These are phyloP conservation scores for Cheilosia vernalis DNA, from an alignment of 2,888 invertebrate genomes.

Conservation along the genomic window DNA sequence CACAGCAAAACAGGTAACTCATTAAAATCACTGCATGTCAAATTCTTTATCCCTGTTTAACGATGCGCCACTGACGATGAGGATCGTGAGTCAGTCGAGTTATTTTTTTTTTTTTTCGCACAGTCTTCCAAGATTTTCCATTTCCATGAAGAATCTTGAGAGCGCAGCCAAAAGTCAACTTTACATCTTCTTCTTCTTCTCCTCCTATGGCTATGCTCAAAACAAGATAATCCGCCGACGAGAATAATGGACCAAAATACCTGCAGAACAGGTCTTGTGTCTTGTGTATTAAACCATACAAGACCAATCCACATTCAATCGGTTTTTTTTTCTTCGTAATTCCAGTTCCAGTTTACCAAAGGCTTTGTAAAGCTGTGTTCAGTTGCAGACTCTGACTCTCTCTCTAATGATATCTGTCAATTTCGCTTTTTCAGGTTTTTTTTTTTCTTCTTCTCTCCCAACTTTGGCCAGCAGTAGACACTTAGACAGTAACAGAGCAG, in stretches of 20 bases:
- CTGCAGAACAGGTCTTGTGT: constrained; percentile 68
- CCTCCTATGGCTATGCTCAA: constrained; percentile 16
- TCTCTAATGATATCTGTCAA: constrained; percentile 67
- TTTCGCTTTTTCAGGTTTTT: constrained; percentile 66
- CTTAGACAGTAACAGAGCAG: constrained; percentile 54
- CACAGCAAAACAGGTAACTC: no score
- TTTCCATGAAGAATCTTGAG: constrained; percentile 28
- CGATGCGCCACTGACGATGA: background rate
- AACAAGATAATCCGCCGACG: constrained; percentile 67
- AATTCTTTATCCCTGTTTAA: no score
- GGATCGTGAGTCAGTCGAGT: background rate
- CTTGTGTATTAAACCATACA: constrained; percentile 31
- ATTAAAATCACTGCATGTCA: no score
- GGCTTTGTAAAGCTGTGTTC: constrained; percentile 65
- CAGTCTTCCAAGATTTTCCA: constrained; percentile 17
- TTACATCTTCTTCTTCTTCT: constrained; percentile 6
- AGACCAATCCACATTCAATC: constrained; percentile 67
- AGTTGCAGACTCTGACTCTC: constrained; percentile 49
- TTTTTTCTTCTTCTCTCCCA: constrained; percentile 4
- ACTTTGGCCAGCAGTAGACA: constrained; percentile 6
- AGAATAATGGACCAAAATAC: constrained; percentile 56
- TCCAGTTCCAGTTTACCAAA: constrained; percentile 36
- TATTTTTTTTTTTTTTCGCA: background rate
- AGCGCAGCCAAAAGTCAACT: constrained; percentile 52
- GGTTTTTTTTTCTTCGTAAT: constrained; percentile 10